Conservation (phyloP, 2,113 vertebrate genomes). For the human region DNA sequence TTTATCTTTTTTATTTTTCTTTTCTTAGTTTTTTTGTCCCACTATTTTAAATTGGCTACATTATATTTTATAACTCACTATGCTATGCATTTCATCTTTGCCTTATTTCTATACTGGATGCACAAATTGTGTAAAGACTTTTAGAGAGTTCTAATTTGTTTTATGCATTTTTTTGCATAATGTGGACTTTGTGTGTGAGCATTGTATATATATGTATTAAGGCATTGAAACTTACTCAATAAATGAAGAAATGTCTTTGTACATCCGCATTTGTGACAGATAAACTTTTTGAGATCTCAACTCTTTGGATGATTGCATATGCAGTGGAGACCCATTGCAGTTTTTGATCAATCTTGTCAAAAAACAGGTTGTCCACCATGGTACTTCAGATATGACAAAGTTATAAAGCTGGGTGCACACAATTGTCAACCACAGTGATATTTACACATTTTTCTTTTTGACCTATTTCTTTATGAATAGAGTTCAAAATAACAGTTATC, state of each 20-base stretch:
- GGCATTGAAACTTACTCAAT: neutral
- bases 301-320: neutral
- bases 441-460: neutral
- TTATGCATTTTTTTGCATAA: neutral
- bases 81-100: neutral
- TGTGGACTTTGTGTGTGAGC: neutral
- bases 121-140: neutral
- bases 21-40: neutral
- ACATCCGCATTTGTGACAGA: neutral
- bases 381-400: neutral
- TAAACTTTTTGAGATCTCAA: neutral
- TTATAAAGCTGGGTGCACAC: neutral
- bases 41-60: neutral
- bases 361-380: neutral
- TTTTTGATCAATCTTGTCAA: neutral
- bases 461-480: neutral
- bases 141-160: neutral
- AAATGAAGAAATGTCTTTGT: neutral
- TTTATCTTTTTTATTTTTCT: neutral
- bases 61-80: neutral
- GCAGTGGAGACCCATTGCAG: neutral
- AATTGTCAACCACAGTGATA: neutral
- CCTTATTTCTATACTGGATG: neutral
- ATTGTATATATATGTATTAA: neutral
- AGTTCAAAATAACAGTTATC: neutral